Conservation (phyloP, 2,113 vertebrate species). For the Dasyornis broadbenti region DNA sequence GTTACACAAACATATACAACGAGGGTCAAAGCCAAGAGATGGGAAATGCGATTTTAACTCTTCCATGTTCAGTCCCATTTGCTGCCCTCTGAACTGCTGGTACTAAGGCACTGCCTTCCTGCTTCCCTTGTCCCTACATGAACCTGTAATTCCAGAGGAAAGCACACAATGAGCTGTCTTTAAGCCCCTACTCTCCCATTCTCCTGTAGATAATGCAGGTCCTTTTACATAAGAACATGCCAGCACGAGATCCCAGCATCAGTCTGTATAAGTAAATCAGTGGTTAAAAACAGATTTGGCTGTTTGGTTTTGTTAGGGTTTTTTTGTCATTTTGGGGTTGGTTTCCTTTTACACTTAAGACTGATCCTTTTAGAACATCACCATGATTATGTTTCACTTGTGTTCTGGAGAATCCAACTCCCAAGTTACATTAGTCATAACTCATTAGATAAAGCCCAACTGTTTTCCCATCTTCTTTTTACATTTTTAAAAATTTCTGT, state of each 20-base stretch:
- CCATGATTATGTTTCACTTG: neutral
- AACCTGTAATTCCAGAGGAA: neutral
- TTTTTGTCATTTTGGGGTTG: neutral
- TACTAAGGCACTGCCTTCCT: neutral
- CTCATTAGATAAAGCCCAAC: neutral
- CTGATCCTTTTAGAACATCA: neutral
- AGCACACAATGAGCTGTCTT: neutral
- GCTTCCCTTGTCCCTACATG: accelerated
- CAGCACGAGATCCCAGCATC: neutral
- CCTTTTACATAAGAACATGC: neutral
- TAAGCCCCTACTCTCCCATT: neutral
- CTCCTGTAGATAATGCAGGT: neutral
- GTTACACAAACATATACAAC: neutral
- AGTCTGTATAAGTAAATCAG: neutral
- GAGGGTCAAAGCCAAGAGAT: neutral
- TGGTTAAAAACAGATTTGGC: neutral
- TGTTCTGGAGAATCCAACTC: neutral
- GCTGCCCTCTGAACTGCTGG: neutral
- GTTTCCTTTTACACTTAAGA: neutral
- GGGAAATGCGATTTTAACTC: neutral
- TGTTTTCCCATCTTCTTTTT: neutral
- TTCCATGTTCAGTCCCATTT: neutral
- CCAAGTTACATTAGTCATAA: neutral
- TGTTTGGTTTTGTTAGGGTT: neutral
- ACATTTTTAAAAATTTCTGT: neutral